These are phyloP conservation scores for Verasper variegatus DNA, from an alignment of 2,113 vertebrate species.

Conservation along the genomic window DNA sequence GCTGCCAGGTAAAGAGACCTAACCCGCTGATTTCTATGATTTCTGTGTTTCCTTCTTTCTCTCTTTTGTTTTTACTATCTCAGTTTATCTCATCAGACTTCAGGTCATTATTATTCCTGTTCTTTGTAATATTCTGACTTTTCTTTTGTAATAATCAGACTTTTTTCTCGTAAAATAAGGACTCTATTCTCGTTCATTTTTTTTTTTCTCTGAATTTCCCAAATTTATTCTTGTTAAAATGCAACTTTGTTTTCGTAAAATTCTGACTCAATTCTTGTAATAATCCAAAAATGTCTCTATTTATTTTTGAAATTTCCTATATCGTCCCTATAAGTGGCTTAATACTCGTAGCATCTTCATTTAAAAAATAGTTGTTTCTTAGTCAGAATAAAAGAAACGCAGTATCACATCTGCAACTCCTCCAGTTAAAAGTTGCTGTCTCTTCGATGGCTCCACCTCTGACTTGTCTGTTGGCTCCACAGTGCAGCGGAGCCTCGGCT, in stretches of 20 bases:
- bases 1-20: slow-evolving; percentile 85
- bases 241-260: no score
- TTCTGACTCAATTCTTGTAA: no score
- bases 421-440: neutral
- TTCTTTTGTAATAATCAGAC: no score
- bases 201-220: no score
- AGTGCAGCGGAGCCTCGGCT: slow-evolving; percentile 88
- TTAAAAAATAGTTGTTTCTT: neutral
- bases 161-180: no score
- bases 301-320: no score
- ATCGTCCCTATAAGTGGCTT: no score
- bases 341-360: neutral
- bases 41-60: neutral
- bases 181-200: no score
- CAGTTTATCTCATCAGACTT: neutral
- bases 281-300: no score
- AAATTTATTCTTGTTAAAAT: no score
- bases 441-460: neutral
- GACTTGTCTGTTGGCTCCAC: slow-evolving; percentile 41
- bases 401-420: neutral
- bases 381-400: neutral
- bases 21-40: neutral
- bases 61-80: neutral
- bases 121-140: neutral
- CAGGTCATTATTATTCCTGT: neutral